Conservation (phyloP, 1,140 invertebrate species). For the Notospermus geniculatus region DNA sequence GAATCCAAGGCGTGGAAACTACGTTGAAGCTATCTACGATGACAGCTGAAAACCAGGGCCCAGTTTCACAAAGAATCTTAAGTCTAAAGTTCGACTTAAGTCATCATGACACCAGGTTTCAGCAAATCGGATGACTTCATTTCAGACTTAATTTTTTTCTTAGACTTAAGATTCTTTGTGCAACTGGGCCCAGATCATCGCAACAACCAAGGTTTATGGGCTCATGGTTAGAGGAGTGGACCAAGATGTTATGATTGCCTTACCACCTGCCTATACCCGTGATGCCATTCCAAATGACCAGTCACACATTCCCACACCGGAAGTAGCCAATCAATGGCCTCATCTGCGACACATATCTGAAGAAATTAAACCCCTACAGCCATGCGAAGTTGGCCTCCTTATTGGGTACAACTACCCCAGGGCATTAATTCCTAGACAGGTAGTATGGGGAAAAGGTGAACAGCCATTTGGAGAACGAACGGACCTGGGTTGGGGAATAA, state of each 20-base stretch:
- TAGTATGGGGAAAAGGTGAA: background rate
- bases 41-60: slow-evolving; percentile 10
- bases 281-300: too few relatives aligned
- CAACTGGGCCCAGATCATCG: too few relatives aligned
- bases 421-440: background rate
- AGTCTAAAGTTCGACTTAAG: too few relatives aligned
- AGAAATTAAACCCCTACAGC: background rate
- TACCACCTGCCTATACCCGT: too few relatives aligned
- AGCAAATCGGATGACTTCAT: too few relatives aligned
- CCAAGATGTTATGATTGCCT: too few relatives aligned
- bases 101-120: too few relatives aligned
- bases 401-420: slow-evolving; percentile 1
- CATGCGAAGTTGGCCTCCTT: background rate
- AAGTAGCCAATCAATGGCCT: slow-evolving; percentile 14
- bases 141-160: too few relatives aligned
- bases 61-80: too few relatives aligned
- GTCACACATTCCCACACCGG: too few relatives aligned
- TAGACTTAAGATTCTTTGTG: too few relatives aligned
- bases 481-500: background rate
- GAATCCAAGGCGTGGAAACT: slow-evolving; percentile 1
- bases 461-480: background rate
- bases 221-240: slow-evolving; percentile 12
- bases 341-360: slow-evolving; percentile 10
- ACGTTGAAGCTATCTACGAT: slow-evolving; percentile 17
- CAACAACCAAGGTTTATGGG: slow-evolving; percentile 13